Base-by-base conservation (phyloP, 2,797 vertebrate species). In the Nannoperca obscura region DNA sequence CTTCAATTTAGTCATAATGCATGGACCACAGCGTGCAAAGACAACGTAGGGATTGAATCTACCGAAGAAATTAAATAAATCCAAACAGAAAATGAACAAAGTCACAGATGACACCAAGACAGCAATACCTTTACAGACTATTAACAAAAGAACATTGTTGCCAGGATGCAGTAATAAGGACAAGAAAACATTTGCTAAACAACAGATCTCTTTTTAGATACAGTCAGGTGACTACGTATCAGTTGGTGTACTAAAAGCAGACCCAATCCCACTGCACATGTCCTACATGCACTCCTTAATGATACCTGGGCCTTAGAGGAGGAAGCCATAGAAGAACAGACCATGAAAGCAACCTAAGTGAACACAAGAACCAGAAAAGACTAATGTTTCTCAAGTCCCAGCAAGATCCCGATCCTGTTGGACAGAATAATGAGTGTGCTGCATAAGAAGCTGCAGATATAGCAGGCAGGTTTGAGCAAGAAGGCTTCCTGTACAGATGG, bases 241-340 rank as follows among this genome's bases (percentile, higher is more conserved):
- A 78, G 42, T 46, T 44, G 12, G 52, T 46, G 59, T 65, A 50
- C 66, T 84, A 72, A 75, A 85, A 84, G 24, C 67, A 79, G 72
- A 72, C 30, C 7, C 30, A 81, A 77, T 85, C 81, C 83, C 57
- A 1, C 36, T 1, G 30, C 54, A 69, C 42, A 40, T 32, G 74
- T 46, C 57, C 78, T 47, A 89, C 63, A 82, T 83, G 36, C 49
- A 40, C 14, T 20, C 27, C 27, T 61, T 57, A 69, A 61, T 64
- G 13, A 60, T 55, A 40, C n/a, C 42, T 34, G 46, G 30, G 61
- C 60, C 22, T 52, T n/a, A 13, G 36, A 66, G 57, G 47, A 47
- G 15, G 14, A 65, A 47, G 47, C 24, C 44, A 59, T 1, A 40
- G 1, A 69, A 19, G 30, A 64, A 36, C 5, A 0, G 10, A 65